A percentile compares a stretch with the other conserved stretches of the same genome.
phyloP scores from a whole-genome alignment of 2,888 invertebrate genomes.

The Polietes domitor region DNA sequence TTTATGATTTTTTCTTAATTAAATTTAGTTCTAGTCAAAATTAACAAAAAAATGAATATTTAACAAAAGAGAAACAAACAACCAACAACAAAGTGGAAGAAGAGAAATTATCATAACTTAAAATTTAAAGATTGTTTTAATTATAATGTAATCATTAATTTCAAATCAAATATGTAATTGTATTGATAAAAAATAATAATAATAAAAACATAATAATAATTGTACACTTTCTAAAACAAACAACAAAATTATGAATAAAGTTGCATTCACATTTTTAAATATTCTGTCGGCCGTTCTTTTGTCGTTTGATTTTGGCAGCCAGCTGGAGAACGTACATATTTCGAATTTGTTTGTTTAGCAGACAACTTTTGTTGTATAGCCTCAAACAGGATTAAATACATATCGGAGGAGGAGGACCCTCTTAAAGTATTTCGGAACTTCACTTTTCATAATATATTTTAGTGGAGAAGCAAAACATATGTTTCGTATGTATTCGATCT shows the following conservation, averaged over 20 bases:
- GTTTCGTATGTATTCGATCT: too few species aligned
- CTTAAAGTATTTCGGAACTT: too few species aligned
- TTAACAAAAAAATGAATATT: slow-evolving; percentile 67
- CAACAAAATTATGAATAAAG: slow-evolving; percentile 75
- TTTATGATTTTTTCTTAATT: slow-evolving; percentile 42
- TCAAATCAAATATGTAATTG: slow-evolving; percentile 70
- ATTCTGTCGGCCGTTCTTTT: neutral
- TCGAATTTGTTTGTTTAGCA: too few species aligned
- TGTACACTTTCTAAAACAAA: slow-evolving; percentile 71
- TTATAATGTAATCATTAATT: slow-evolving; percentile 72
- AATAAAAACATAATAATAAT: slow-evolving; percentile 71
- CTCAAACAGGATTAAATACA: too few species aligned
- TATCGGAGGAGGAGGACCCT: too few species aligned
- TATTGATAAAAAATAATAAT: slow-evolving; percentile 56
- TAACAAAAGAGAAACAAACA: slow-evolving; percentile 43
- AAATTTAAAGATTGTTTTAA: slow-evolving; percentile 72
- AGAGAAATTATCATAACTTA: slow-evolving; percentile 62
- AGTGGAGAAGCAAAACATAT: too few species aligned
- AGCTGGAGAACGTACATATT: too few species aligned
- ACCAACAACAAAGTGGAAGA: slow-evolving; percentile 38
- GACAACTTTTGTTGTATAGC: too few species aligned
- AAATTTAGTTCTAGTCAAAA: slow-evolving; percentile 79
- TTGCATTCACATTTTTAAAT: slow-evolving; percentile 79
- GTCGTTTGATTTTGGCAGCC: too few species aligned
- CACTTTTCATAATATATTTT: too few species aligned